These are phyloP conservation scores for Papilio helenus DNA, from an alignment of 1,140 invertebrate genomes.

Conservation along the genomic window DNA sequence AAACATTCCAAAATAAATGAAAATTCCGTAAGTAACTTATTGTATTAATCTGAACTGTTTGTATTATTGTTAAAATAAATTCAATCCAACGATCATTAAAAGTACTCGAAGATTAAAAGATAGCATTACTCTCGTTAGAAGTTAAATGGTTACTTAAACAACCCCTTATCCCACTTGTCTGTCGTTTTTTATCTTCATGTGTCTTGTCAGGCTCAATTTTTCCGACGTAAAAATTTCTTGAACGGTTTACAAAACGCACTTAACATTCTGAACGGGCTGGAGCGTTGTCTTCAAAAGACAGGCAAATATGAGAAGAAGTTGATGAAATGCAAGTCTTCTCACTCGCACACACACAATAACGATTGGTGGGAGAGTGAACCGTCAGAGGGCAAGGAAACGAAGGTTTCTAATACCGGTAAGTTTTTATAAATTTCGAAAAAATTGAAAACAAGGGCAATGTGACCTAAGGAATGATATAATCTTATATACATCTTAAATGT, in stretches of 20 bases:
- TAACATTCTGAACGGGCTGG: slow-evolving; percentile 55
- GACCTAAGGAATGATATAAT: too few relatives aligned
- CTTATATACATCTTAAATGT: too few relatives aligned
- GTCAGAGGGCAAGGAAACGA: slow-evolving; percentile 46
- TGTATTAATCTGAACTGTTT: neutral
- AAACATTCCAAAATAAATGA: slow-evolving; percentile 53
- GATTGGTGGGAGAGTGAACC: slow-evolving; percentile 52
- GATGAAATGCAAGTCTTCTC: slow-evolving; percentile 55
- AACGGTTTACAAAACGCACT: slow-evolving; percentile 59
- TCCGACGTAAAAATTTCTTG: slow-evolving; percentile 51
- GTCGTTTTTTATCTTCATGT: neutral
- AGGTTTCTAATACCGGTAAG: slow-evolving; percentile 48
- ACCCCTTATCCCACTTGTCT: too few relatives aligned
- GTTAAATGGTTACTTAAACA: neutral
- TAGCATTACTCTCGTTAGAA: too few relatives aligned
- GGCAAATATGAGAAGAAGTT: slow-evolving; percentile 62
- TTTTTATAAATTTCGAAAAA: neutral
- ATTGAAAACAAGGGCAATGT: neutral
- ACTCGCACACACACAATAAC: slow-evolving; percentile 54
- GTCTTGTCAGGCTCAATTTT: neutral
- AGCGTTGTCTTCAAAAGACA: slow-evolving; percentile 61
- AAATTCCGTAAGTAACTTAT: slow-evolving; percentile 44
- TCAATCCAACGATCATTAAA: too few relatives aligned
- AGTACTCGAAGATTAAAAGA: too few relatives aligned
- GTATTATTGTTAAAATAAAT: slow-evolving; percentile 23